Conservation (phyloP, 2,797 vertebrate species). For the Periparus ater region DNA sequence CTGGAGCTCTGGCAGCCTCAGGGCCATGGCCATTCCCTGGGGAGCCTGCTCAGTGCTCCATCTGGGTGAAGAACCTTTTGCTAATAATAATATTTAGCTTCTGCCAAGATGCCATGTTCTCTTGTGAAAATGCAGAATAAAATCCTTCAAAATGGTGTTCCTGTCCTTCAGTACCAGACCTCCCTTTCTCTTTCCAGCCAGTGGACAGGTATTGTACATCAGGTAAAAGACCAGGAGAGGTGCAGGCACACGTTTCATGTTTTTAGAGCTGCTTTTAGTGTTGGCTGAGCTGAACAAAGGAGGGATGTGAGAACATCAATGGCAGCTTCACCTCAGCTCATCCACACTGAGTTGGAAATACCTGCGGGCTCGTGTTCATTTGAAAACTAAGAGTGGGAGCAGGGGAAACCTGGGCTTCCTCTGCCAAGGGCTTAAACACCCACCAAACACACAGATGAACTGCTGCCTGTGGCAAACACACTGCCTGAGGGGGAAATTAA, state of each 20-base stretch:
- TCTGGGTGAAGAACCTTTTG: background rate
- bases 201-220: background rate
- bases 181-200: background rate
- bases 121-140: background rate
- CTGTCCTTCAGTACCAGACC: background rate
- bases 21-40: background rate
- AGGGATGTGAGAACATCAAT: background rate
- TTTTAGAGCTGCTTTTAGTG: background rate
- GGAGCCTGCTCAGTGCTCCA: background rate
- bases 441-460: background rate
- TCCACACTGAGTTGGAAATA: background rate
- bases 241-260: background rate
- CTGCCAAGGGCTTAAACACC: background rate
- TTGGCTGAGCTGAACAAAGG: background rate
- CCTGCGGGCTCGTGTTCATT: background rate
- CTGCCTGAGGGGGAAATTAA: constrained; percentile 19
- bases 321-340: background rate
- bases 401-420: background rate
- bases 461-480: constrained; percentile 38
- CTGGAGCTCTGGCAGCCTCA: background rate
- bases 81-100: background rate
- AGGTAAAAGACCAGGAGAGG: background rate
- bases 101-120: background rate
- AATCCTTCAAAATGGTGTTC: background rate
- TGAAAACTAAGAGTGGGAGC: background rate